Conservation (phyloP, 2,797 vertebrate species). For the Neomorphus geoffroyi region DNA sequence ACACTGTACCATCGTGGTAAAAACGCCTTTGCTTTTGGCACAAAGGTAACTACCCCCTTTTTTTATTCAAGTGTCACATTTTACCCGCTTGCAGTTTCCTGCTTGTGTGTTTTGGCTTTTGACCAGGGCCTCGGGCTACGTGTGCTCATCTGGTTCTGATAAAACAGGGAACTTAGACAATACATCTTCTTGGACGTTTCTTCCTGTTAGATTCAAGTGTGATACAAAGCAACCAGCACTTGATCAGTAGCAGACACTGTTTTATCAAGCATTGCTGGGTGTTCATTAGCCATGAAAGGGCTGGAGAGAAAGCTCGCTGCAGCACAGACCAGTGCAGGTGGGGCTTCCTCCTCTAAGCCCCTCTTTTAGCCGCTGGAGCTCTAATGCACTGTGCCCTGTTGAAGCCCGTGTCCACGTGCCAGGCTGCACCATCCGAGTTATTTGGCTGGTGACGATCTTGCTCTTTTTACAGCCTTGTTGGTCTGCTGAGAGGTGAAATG, state of each 20-base stretch:
- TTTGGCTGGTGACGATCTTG: background rate
- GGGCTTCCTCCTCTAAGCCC: background rate
- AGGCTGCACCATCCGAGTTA: background rate
- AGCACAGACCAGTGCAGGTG: background rate
- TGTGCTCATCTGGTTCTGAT: conserved; percentile 70
- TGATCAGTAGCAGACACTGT: conserved; percentile 65
- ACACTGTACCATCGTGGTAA: background rate
- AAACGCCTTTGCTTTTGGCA: conserved; percentile 22
- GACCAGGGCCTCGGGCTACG: conserved; percentile 39
- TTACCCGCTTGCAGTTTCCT: conserved; percentile 70
- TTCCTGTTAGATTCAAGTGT: conserved; percentile 61
- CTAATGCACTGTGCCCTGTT: background rate
- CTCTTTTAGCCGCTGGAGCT: background rate
- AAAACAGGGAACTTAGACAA: conserved; percentile 60
- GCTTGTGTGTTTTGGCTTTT: conserved; percentile 68
- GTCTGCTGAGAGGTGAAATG: background rate
- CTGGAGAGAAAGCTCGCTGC: background rate
- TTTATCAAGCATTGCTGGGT: conserved; percentile 10
- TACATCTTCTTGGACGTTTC: conserved; percentile 67
- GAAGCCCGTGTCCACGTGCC: background rate
- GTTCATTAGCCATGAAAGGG: conserved; percentile 29
- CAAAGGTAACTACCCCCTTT: background rate
- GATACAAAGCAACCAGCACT: conserved; percentile 51
- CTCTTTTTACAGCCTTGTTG: background rate
- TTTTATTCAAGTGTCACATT: conserved; percentile 57